Evolutionary conservation across 2,113 vertebrate genomes (phyloP), one percentile per base, ranked within the genome.

Genomic region (Odocoileus virginianus): DNA sequence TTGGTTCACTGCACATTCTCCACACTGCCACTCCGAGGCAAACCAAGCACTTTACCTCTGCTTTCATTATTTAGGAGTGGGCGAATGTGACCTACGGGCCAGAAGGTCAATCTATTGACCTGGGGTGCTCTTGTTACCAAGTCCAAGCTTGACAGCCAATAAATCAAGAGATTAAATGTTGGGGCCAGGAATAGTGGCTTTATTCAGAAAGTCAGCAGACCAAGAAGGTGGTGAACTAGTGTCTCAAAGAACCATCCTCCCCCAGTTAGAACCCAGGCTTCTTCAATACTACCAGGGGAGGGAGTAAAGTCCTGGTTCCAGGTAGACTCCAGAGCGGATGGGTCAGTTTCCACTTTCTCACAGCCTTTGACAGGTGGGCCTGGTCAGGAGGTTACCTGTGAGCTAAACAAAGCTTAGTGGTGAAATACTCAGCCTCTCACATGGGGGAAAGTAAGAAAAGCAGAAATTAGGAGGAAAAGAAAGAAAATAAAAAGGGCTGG

Each of bases 11-110:
- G 8, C 15, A 57, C 28, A 55, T 30, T 74, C 78, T 67, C 86
- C 54, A 36, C 36, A 52, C 17, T 14, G 64, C 33, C 45, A 17
- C 28, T 61, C 47, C 47, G 47, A 13, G 47, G 47, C 47, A 50
- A 50, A 50, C 47, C 47, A 47, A 50, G 19, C 33, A 64, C 27
- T 81, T 81, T 19, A 27, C 28, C 40, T 86, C 54, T 12, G 85
- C 64, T 74, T 94, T 45, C 36, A 27, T 94, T 86, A 76, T 21
- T 89, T 83, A 58, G 33, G 87, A 67, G 43, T 95, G 36, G 57
- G 16, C 45, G 33, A 71, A 71, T 54, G 15, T 50, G 5, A n/a
- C 61, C 61, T 4, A 91, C 25, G 40, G 78, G 13, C 21, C 47
- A 27, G 30, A 23, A 33, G 3, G 17, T 36, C 3, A 67, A 43